Percentiles rank a stretch among this genome's conserved stretches.
Conservation (phyloP, 2,888 invertebrate genomes). For the Vandiemenella viatica region DNA sequence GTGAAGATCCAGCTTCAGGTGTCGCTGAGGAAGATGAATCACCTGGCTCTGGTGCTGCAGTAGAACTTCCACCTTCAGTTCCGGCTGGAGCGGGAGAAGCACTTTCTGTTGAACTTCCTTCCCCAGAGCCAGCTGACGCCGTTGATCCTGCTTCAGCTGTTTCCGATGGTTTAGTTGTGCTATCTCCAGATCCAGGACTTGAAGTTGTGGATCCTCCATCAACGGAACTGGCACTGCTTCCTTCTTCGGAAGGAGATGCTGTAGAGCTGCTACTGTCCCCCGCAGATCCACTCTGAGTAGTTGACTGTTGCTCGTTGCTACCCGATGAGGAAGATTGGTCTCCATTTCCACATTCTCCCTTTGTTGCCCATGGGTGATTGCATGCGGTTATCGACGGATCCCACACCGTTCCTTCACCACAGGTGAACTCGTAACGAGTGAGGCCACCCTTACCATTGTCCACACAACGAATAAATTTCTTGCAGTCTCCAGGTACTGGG, state of each 20-base stretch:
- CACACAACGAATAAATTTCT: slow-evolving; percentile 53
- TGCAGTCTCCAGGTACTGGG: slow-evolving; percentile 42
- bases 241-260: neutral
- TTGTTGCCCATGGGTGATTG: slow-evolving; percentile 50
- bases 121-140: neutral
- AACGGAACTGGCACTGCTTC: neutral
- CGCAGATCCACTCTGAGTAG: neutral
- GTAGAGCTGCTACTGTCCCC: neutral
- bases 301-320: neutral
- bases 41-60: neutral
- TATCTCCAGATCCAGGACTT: neutral
- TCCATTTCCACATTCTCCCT: slow-evolving; percentile 16
- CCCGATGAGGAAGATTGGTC: neutral
- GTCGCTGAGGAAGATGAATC: neutral
- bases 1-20: too few species aligned
- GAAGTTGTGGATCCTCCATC: neutral
- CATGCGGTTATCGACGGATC: slow-evolving; percentile 51
- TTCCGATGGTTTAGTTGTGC: neutral
- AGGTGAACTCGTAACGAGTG: slow-evolving; percentile 52
- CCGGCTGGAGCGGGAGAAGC: neutral
- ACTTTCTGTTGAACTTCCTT: neutral
- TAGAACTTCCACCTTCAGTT: neutral
- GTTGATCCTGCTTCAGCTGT: neutral
- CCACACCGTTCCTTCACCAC: slow-evolving; percentile 65
- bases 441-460: slow-evolving; percentile 41